Base-by-base conservation (phyloP, 2,888 invertebrate species). In the Tiliacea citrago region DNA sequence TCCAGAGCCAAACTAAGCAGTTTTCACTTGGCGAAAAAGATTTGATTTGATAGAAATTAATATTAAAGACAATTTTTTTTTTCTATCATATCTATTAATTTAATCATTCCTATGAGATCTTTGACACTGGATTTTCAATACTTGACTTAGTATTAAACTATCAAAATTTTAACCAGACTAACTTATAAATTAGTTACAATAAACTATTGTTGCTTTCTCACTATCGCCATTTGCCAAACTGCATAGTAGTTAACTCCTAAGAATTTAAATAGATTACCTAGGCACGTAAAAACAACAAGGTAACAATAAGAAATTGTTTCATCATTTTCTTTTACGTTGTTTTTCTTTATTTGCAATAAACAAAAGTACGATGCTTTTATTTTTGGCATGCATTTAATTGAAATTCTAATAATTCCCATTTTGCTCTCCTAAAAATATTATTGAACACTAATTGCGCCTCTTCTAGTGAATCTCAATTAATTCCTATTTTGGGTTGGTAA, bases 211-310 rank as follows among this genome's bases (percentile, higher is more conserved):
- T 66, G 47, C 70, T 77, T 73, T 68, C 73, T 42, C 21, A 35
- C n/a, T 77, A 57, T 71, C 60, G 49, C 58, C n/a, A 29, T 29
- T 29, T 29, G 29, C 3, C 2, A 29, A 68, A 82, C 63, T 81
- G 63, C 81, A 82, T 78, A 82, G 55, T 35, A 60, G 58, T 29
- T 53, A 49, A 16, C 35, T 35, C 57, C 47, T 79, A 69, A 55
- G 60, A 78, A 73, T 70, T 70, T 47, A 42, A 60, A 73, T 73
- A 77, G 10, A 60, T 63, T 61, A 7, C 5, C 39, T 39, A n/a
- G 65, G 29, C 21, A 63, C 16, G n/a, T 55, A 13, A 24, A 57
- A 66, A 67, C 16, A 65, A 70, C n/a, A 58, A 35, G 29, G 42
- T 58, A 42, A 60, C 47, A 55, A 60, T 12, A 35, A 35, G n/a